Percentiles rank a stretch among this genome's conserved stretches.
These are phyloP conservation scores for Galerucella pusilla DNA, from an alignment of 2,888 invertebrate genomes.

Conservation along the genomic window DNA sequence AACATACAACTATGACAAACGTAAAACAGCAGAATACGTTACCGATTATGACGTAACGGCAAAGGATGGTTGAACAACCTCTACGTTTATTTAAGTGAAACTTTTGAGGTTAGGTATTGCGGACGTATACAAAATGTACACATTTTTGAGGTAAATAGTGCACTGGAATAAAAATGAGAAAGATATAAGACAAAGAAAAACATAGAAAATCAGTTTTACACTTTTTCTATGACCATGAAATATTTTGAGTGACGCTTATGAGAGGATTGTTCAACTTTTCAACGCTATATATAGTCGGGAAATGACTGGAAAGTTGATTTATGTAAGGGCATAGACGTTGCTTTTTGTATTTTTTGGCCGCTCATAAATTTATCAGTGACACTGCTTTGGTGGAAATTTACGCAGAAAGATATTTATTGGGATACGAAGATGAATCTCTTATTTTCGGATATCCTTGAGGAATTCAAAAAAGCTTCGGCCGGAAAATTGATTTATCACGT, in stretches of 20 bases:
- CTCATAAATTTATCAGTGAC: slow-evolving; percentile 33
- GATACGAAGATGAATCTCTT: slow-evolving; percentile 34
- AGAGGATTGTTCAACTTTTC: slow-evolving; percentile 42
- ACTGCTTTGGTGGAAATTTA: slow-evolving; percentile 27
- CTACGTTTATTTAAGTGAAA: no score
- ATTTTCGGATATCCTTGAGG: slow-evolving; percentile 34
- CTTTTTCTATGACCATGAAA: neutral
- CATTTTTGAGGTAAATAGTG: no score
- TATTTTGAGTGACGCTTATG: neutral
- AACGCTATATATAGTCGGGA: slow-evolving; percentile 44
- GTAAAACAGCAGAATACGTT: no score
- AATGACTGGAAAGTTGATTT: slow-evolving; percentile 51
- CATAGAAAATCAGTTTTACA: neutral
- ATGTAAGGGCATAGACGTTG: slow-evolving; percentile 47
- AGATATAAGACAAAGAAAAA: no score
- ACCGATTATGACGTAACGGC: no score
- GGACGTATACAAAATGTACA: no score
- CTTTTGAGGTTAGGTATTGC: no score
- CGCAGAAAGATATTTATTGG: slow-evolving; percentile 38
- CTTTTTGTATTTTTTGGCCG: slow-evolving; percentile 35
- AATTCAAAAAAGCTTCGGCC: slow-evolving; percentile 22
- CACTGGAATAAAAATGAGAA: no score
- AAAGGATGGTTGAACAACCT: no score
- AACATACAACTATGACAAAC: no score
- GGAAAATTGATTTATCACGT: slow-evolving; percentile 13